Evolutionary conservation across 1,140 invertebrate species (phyloP).

Genomic region (Zaprionus lachaisei): DNA sequence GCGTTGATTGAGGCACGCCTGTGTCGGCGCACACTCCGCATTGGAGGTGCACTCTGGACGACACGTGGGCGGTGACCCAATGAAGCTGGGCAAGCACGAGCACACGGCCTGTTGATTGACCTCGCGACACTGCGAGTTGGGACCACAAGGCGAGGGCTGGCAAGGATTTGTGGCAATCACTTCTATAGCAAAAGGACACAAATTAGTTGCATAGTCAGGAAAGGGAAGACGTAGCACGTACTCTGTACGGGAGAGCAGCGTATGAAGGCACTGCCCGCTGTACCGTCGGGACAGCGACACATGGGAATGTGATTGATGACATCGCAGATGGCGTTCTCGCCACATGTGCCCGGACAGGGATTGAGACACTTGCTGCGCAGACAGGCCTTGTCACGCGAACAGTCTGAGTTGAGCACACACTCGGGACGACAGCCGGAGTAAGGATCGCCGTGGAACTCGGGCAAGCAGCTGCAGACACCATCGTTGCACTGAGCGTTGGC

Average conservation of each 20-base stretch:
- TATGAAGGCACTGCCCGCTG: constrained; percentile 90
- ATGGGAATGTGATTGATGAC: constrained; percentile 91
- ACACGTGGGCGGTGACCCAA: constrained; percentile 89
- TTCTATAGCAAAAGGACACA: constrained; percentile 86
- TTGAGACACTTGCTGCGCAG: constrained; percentile 92
- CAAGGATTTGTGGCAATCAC: constrained; percentile 87
- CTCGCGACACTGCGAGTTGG: constrained; percentile 90
- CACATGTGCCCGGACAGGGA: constrained; percentile 92
- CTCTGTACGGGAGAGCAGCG: constrained; percentile 84
- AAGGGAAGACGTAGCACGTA: constrained; percentile 74
- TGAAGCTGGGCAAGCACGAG: constrained; percentile 88
- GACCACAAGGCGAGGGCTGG: constrained; percentile 91
- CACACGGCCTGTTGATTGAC: constrained; percentile 88
- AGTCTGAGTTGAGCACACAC: constrained; percentile 93
- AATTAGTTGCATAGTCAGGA: constrained; percentile 56
- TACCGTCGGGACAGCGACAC: constrained; percentile 90
- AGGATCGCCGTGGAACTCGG: constrained; percentile 93
- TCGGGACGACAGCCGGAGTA: constrained; percentile 93
- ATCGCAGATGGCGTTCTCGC: constrained; percentile 90
- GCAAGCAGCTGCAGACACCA: constrained; percentile 90
- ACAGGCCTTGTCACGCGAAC: constrained; percentile 89
- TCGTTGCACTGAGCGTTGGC: constrained; percentile 92
- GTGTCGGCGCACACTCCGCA: constrained; percentile 88
- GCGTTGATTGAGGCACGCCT: constrained; percentile 89
- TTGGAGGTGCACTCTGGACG: constrained; percentile 90